Evolutionary conservation across 2,888 invertebrate species (phyloP), one percentile per base, ranked within the genome.

Genomic region (Meiosimyza platycephala): DNA sequence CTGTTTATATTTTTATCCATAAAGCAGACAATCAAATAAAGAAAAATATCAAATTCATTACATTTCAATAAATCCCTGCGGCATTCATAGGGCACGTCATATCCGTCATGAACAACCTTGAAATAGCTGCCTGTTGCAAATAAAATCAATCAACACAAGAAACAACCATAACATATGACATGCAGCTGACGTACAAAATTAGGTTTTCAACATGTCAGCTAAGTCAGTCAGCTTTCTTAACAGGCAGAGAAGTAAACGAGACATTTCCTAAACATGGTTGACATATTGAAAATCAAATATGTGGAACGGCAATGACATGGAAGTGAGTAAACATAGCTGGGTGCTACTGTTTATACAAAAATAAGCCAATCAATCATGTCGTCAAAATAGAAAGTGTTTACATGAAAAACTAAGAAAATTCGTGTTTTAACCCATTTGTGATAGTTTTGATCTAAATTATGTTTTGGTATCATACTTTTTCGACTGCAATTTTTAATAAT

Each of bases 361-460:
- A 57, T 57, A 57, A 28, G 57, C 57, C 57, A 57, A 57, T 57
- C 57, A 57, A 57, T 57, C 57, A 57, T 22, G 57, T 12, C 57
- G 12, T 28, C 28, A 57, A 18, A 11, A 18, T 57, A 57, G 15
- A 18, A 22, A 18, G 15, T 22, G 57, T 28, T 11, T 28, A 28
- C 28, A 57, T 40, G 40, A 57, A 55, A 18, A 55, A 57, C 16
- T 3, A 18, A 55, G 9, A 7, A 40, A 40, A 40, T 40, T 6
- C 40, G 40, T 40, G 40, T 9, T 6, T 40, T 40, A 40, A 40
- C 40, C 40, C 40, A 9, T 40, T 40, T 40, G 1, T 9, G 1
- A 40, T 9, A 2, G 40, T 40, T 40, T n/a, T n/a, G n/a, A n/a
- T n/a, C n/a, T n/a, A n/a, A n/a, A n/a, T n/a, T 40, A 7, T 4